Evolutionary conservation across 2,113 vertebrate genomes (phyloP).

Genomic region (Nannobrachium achirus): DNA sequence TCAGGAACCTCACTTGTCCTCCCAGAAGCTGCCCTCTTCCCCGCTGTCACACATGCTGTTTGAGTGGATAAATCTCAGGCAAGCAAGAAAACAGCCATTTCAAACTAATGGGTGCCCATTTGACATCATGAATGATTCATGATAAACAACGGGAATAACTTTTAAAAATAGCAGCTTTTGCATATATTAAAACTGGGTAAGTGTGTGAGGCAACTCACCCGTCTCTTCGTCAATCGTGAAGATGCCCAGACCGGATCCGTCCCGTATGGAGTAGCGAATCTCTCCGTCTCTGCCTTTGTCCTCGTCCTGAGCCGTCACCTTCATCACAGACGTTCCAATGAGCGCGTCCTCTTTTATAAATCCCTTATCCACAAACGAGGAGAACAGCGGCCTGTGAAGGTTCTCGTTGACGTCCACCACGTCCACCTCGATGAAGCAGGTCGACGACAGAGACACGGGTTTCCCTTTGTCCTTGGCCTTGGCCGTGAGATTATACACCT

Average conservation of each 20-base stretch:
- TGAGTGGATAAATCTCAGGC: constrained; percentile 18
- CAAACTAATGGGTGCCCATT: constrained; percentile 23
- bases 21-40: constrained; percentile 40
- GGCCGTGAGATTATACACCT: constrained; percentile 91
- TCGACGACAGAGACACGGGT: constrained; percentile 89
- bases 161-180: constrained; percentile 4
- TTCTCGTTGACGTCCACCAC: constrained; percentile 97
- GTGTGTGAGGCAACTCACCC: constrained; percentile 80
- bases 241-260: constrained; percentile 93
- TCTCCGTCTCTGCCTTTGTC: constrained; percentile 90
- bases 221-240: constrained; percentile 95
- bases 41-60: constrained; percentile 24
- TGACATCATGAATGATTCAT: constrained; percentile 26
- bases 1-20: constrained; percentile 42
- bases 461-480: constrained; percentile 96
- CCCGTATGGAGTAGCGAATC: constrained; percentile 92
- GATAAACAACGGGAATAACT: constrained; percentile 26
- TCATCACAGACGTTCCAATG: constrained; percentile 89
- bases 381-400: constrained; percentile 86
- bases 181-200: constrained; percentile 14
- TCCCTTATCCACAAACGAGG: constrained; percentile 90
- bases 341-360: constrained; percentile 90
- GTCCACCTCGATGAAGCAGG: constrained; percentile 91
- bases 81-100: constrained; percentile 22
- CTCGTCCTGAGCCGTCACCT: constrained; percentile 89